Evolutionary conservation across 37 sponge, comb jelly and placozoan genomes (phyloP).

Genomic region (Ianthella basta): DNA sequence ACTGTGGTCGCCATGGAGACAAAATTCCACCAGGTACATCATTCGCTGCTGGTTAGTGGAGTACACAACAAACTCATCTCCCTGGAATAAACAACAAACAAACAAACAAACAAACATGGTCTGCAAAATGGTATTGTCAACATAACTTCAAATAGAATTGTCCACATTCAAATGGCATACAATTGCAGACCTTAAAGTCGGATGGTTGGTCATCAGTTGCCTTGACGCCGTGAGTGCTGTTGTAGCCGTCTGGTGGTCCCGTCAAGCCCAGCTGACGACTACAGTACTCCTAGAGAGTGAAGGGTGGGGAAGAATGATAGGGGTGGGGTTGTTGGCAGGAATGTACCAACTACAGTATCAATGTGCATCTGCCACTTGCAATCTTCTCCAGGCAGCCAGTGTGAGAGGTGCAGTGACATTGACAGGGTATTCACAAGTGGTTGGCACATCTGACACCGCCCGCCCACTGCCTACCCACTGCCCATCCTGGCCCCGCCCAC

Average conservation of each 20-base stretch:
- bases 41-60: slow-evolving; percentile 75
- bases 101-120: not conserved
- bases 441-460: too few relatives aligned
- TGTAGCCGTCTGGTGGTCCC: slow-evolving; percentile 81
- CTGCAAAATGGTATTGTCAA: too few relatives aligned
- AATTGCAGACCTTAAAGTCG: slow-evolving; percentile 66
- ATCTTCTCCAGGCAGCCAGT: too few relatives aligned
- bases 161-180: too few relatives aligned
- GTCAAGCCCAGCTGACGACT: slow-evolving; percentile 50
- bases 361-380: too few relatives aligned
- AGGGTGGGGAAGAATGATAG: not conserved
- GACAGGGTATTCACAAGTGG: too few relatives aligned
- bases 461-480: too few relatives aligned
- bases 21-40: slow-evolving; percentile 88
- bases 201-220: slow-evolving; percentile 58
- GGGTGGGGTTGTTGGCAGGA: not conserved
- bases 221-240: slow-evolving; percentile 82
- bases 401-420: too few relatives aligned
- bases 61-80: slow-evolving; percentile 87
- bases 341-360: too few relatives aligned
- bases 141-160: too few relatives aligned
- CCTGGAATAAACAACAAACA: slow-evolving; percentile 32
- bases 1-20: slow-evolving; percentile 45
- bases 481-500: too few relatives aligned
- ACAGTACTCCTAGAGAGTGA: slow-evolving; percentile 49